phyloP scores from a whole-genome alignment of 2,888 invertebrate species.

The Meghimatium bilineatum region DNA sequence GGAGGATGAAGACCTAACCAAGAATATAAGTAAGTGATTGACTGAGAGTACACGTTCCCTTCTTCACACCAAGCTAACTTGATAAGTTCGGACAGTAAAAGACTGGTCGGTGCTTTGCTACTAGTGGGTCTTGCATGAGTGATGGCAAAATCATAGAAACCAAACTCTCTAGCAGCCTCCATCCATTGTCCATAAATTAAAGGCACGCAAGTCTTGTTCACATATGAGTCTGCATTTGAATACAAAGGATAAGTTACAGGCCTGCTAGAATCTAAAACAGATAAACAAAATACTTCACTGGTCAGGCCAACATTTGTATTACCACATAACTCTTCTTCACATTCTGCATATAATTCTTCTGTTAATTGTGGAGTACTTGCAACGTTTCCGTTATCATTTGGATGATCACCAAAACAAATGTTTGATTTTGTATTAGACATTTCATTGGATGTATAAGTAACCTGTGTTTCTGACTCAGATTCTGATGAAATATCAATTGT shows the following conservation, averaged over 20 bases:
- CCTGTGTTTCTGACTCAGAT: neutral
- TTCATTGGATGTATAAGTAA: neutral
- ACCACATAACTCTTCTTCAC: neutral
- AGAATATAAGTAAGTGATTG: slow-evolving; percentile 56
- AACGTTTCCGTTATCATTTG: neutral
- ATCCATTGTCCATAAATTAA: slow-evolving; percentile 32
- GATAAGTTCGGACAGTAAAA: slow-evolving; percentile 28
- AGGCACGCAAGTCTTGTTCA: neutral
- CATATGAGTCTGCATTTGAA: neutral
- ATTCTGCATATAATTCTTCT: neutral
- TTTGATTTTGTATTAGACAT: neutral
- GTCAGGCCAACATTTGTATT: neutral
- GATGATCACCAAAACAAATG: neutral
- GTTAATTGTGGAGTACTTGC: neutral
- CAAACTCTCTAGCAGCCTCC: slow-evolving; percentile 39
- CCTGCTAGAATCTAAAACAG: slow-evolving; percentile 5
- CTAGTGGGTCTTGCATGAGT: slow-evolving; percentile 16
- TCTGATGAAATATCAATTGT: neutral
- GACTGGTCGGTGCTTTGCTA: neutral
- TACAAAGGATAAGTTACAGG: neutral
- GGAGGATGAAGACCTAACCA: slow-evolving; percentile 62
- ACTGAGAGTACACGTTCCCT: slow-evolving; percentile 30
- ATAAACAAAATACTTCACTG: too few relatives aligned
- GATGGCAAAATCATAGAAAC: slow-evolving; percentile 10
- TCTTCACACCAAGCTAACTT: slow-evolving; percentile 11